A percentile compares a stretch with the other conserved stretches of the same genome.
Conservation (phyloP, 2,113 vertebrate species). For the Sardina pilchardus region DNA sequence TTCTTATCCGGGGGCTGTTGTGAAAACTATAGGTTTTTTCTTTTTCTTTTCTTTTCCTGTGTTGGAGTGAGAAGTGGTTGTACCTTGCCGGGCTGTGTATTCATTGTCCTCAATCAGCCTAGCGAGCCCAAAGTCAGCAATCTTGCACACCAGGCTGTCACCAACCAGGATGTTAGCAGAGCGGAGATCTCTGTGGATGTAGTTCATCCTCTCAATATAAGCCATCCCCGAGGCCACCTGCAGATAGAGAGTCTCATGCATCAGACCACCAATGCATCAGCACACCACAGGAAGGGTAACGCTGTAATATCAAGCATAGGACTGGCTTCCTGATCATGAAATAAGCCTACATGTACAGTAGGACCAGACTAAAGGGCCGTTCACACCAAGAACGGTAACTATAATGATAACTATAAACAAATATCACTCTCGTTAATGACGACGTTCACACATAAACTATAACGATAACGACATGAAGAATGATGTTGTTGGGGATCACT, state of each 20-base stretch:
- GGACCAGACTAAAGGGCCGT: too few species aligned
- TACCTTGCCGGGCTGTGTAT: conserved; percentile 98
- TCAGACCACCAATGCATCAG: neutral
- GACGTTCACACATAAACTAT: too few species aligned
- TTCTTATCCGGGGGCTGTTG: neutral
- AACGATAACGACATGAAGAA: too few species aligned
- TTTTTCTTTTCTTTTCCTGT: neutral
- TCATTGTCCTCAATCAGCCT: conserved; percentile 98
- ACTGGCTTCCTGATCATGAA: too few species aligned
- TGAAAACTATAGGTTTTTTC: neutral
- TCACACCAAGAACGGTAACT: too few species aligned
- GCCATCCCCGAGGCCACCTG: conserved; percentile 96
- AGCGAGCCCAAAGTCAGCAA: conserved; percentile 95
- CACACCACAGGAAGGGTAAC: neutral
- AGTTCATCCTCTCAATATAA: conserved; percentile 99
- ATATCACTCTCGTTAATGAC: too few species aligned
- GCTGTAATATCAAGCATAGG: neutral
- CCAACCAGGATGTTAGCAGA: conserved; percentile 98
- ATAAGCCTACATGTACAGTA: too few species aligned
- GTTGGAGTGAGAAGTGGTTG: neutral
- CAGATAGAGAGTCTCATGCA: neutral
- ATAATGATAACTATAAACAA: too few species aligned
- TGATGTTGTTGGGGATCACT: too few species aligned
- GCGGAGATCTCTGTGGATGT: conserved; percentile 95
- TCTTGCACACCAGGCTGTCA: conserved; percentile 96